These are phyloP conservation scores for Oikopleura dioica DNA, from an alignment of 23 tunicate species.

Conservation along the genomic window DNA sequence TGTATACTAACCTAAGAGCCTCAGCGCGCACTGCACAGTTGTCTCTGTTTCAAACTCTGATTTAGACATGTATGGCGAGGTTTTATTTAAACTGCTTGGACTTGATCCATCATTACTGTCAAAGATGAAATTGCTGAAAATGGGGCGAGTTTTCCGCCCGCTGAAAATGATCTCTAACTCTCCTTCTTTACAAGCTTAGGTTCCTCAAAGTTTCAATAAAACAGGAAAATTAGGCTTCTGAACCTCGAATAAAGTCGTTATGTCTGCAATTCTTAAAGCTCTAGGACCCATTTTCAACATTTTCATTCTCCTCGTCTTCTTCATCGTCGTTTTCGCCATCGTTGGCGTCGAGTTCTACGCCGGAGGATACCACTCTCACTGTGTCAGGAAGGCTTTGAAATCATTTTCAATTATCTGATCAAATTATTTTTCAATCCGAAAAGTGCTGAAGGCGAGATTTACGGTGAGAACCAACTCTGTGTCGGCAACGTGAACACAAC, in stretches of 20 bases:
- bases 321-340: neutral
- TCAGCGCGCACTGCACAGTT: too few species aligned
- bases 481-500: too few species aligned
- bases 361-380: neutral
- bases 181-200: neutral
- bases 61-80: neutral
- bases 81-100: neutral
- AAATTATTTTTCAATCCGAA: too few species aligned
- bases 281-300: neutral
- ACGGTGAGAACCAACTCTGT: too few species aligned
- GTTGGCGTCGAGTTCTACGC: neutral
- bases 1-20: too few species aligned
- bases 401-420: too few species aligned
- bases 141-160: neutral
- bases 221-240: too few species aligned
- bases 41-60: too few species aligned
- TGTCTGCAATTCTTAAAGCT: neutral
- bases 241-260: too few species aligned
- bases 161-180: neutral
- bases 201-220: too few species aligned
- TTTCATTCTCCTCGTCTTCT: neutral
- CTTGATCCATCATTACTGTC: neutral
- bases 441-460: too few species aligned
- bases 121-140: neutral
- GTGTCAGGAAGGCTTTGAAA: too few species aligned